A percentile compares a stretch with the other conserved stretches of the same genome.
Conservation (phyloP, 2,888 invertebrate species). For the Peribatodes rhomboidaria region DNA sequence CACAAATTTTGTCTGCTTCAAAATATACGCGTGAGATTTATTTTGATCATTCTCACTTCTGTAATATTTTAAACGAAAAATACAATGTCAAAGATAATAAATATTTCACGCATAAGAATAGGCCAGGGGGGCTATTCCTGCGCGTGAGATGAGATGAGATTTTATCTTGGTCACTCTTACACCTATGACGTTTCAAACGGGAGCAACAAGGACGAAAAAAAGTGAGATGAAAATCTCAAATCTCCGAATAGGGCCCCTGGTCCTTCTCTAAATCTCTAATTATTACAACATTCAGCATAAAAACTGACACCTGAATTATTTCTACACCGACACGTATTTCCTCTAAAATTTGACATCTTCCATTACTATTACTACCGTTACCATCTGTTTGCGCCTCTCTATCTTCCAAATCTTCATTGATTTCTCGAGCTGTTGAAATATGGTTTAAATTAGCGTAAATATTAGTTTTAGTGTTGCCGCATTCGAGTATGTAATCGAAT, state of each 20-base stretch:
- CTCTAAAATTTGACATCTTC: slow-evolving; percentile 57
- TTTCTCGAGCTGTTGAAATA: slow-evolving; percentile 41
- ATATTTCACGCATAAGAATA: no score
- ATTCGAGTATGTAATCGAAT: slow-evolving; percentile 53
- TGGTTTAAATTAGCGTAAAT: slow-evolving; percentile 46
- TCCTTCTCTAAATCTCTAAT: slow-evolving; percentile 22
- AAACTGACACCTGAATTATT: slow-evolving; percentile 52
- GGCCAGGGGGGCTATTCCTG: no score
- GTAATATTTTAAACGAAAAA: no score
- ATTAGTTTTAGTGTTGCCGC: slow-evolving; percentile 37
- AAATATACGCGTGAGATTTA: no score
- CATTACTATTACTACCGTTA: slow-evolving; percentile 65
- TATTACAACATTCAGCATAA: slow-evolving; percentile 36
- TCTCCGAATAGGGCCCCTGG: no score
- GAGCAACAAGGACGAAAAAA: no score
- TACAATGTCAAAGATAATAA: no score
- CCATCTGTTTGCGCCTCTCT: slow-evolving; percentile 41
- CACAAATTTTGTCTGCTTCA: slow-evolving; percentile 31
- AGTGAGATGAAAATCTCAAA: no score
- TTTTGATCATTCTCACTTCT: no score
- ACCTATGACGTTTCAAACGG: no score
- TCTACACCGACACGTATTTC: slow-evolving; percentile 56
- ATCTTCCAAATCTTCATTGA: slow-evolving; percentile 18
- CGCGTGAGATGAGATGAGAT: no score
- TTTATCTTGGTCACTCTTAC: no score